Base-by-base conservation (phyloP, 2,797 vertebrate species). In the Sternotherus odoratus region DNA sequence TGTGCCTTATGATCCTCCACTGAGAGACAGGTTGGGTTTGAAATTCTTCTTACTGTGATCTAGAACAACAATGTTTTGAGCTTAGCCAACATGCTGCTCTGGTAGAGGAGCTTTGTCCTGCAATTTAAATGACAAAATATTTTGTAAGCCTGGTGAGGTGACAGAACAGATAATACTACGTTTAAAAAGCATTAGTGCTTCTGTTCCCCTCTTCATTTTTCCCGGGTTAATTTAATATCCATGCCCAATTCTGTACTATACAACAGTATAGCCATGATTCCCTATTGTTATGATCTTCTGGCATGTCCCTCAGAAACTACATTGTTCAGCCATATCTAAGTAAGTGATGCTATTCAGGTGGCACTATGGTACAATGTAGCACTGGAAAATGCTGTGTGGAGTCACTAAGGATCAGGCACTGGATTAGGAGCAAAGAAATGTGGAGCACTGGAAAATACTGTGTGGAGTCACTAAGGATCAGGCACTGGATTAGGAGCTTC, bases 1-100 rank as follows among this genome's bases (percentile, higher is more conserved):
- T 36, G 8, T 19, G 33, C 33, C 60, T 46, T 74, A 43, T 26
- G 92, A 85, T 96, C 82, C 90, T 94, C 91, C 86, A 66, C 92
- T 88, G 91, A 88, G 94, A 96, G 50, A 86, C 33, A 94, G 93
- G 39, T 89, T 51, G 93, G 92, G 50, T 85, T 89, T 92, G 89
- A 54, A 94, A 85, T 85, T 81, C 82, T 91, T 93, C 74, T 23
- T 94, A 56, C 85, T 86, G 88, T 83, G n/a, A 36, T 36, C 11
- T 6, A 16, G 16, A 46, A 24, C 24, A 75, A 30, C 72, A 85
- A 56, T 51, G 74, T 72, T 24, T 88, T 88, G 88, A 95, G 28
- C 26, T 85, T 92, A 87, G 93, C 81, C 88, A 90, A 79, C 69
- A 23, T 77, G 88, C 48, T 95, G 91, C 74, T 86, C 85, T 90